phyloP scores from a whole-genome alignment of 2,888 invertebrate species.

The Limenitis camilla region DNA sequence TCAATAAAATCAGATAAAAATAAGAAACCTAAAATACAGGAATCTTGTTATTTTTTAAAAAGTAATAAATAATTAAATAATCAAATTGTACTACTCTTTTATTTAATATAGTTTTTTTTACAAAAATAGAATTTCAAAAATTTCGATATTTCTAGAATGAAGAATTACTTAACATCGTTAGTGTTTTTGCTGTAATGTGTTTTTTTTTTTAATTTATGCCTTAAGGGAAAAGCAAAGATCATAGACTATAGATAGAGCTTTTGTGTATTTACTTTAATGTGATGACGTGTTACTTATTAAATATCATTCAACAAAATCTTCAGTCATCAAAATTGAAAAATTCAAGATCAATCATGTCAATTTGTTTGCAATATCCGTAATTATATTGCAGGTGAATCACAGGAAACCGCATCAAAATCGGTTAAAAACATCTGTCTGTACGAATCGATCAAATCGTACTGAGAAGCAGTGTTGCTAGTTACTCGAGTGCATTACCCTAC shows the following conservation, averaged over 20 bases:
- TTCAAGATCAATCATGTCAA: conserved; percentile 6
- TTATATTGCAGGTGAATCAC: conserved; percentile 27
- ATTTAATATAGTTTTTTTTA: too few relatives aligned
- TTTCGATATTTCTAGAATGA: conserved; percentile 9
- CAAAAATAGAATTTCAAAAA: too few relatives aligned
- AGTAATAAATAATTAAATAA: too few relatives aligned
- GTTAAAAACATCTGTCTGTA: conserved; percentile 43
- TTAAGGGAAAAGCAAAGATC: too few relatives aligned
- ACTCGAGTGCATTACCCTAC: too few relatives aligned
- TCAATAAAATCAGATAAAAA: conserved; percentile 41
- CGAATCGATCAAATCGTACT: conserved; percentile 28
- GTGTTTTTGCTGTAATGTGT: conserved; percentile 12
- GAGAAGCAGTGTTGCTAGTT: conserved; percentile 1
- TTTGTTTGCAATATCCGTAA: conserved; percentile 13
- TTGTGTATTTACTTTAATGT: too few relatives aligned
- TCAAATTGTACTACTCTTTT: too few relatives aligned
- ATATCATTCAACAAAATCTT: neutral
- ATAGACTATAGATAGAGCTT: too few relatives aligned
- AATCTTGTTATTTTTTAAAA: too few relatives aligned
- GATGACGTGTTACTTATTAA: too few relatives aligned
- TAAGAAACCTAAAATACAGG: conserved; percentile 3
- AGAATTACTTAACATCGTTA: conserved; percentile 11
- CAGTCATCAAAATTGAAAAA: neutral
- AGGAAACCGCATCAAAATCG: conserved; percentile 27
- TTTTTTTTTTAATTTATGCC: too few relatives aligned